phyloP scores from a whole-genome alignment of 1,140 invertebrate species.

The Drosophila ambigua region DNA sequence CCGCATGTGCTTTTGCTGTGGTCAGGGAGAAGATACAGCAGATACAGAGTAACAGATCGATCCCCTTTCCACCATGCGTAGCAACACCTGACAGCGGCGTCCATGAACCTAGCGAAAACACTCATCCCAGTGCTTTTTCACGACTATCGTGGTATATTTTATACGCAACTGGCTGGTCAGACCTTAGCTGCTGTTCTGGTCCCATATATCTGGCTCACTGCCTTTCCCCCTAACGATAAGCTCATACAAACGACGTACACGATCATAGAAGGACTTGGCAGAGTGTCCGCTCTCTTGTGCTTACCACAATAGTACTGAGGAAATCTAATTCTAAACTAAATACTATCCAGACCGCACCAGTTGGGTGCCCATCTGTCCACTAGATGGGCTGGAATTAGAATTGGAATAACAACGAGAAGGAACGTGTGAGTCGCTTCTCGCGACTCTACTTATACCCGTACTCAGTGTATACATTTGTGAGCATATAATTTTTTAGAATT shows the following conservation, averaged over 20 bases:
- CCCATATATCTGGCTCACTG: constrained; percentile 39
- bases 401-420: too few relatives aligned
- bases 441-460: too few relatives aligned
- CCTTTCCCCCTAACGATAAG: constrained; percentile 14
- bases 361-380: too few relatives aligned
- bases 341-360: too few relatives aligned
- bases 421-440: too few relatives aligned
- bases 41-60: background rate
- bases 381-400: too few relatives aligned
- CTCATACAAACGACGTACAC: background rate
- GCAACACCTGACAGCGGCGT: constrained; percentile 43
- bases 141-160: constrained; percentile 26
- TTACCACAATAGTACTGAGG: too few relatives aligned
- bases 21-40: constrained; percentile 10
- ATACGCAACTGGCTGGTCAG: constrained; percentile 46
- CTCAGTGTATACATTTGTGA: too few relatives aligned
- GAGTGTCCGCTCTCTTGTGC: too few relatives aligned
- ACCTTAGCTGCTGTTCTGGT: constrained; percentile 37
- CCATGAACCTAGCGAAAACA: constrained; percentile 50
- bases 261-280: too few relatives aligned
- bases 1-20: constrained; percentile 38
- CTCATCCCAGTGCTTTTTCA: constrained; percentile 35
- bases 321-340: too few relatives aligned
- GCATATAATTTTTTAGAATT: too few relatives aligned
- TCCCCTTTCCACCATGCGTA: constrained; percentile 1